Percentiles rank a stretch among this genome's conserved stretches.
These are phyloP conservation scores for Platichthys flesus DNA, from an alignment of 2,113 vertebrate species.

Conservation along the genomic window DNA sequence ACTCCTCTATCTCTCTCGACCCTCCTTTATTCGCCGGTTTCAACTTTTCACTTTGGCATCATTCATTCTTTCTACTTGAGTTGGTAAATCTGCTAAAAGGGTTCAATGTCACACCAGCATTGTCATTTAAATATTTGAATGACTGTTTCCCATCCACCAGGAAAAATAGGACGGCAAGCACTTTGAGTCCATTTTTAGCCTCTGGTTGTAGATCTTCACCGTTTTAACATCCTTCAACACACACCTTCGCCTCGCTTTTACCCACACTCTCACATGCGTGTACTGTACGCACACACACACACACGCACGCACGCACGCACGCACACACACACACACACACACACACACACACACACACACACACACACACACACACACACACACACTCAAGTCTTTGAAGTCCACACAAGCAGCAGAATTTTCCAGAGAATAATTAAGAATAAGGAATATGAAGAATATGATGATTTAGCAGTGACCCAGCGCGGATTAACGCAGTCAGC, in stretches of 20 bases:
- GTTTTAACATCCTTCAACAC: slow-evolving; percentile 32
- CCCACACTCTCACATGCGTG: slow-evolving; percentile 21
- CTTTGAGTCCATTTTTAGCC: slow-evolving; percentile 68
- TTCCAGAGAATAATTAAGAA: slow-evolving; percentile 26
- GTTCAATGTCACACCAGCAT: slow-evolving; percentile 62
- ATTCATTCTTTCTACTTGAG: slow-evolving; percentile 58
- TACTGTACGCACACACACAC: neutral
- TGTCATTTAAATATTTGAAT: slow-evolving; percentile 79
- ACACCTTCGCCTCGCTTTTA: neutral
- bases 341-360: neutral
- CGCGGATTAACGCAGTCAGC: slow-evolving; percentile 9
- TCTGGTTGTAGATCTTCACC: slow-evolving; percentile 37
- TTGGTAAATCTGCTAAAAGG: slow-evolving; percentile 69
- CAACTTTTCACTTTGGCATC: slow-evolving; percentile 54
- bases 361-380: neutral
- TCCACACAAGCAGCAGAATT: slow-evolving; percentile 2
- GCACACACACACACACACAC: too few relatives aligned
- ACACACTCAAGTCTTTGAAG: slow-evolving; percentile 39
- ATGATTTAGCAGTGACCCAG: slow-evolving; percentile 23
- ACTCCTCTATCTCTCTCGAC: neutral
- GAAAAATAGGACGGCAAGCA: slow-evolving; percentile 51
- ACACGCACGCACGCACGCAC: too few relatives aligned
- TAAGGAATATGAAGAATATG: neutral
- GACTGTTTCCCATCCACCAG: slow-evolving; percentile 57
- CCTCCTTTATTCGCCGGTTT: slow-evolving; percentile 16